Percentiles rank a stretch among this genome's conserved stretches.
Evolutionary conservation across 2,888 invertebrate species (phyloP).

Genomic region (Drosophila ustulata): DNA sequence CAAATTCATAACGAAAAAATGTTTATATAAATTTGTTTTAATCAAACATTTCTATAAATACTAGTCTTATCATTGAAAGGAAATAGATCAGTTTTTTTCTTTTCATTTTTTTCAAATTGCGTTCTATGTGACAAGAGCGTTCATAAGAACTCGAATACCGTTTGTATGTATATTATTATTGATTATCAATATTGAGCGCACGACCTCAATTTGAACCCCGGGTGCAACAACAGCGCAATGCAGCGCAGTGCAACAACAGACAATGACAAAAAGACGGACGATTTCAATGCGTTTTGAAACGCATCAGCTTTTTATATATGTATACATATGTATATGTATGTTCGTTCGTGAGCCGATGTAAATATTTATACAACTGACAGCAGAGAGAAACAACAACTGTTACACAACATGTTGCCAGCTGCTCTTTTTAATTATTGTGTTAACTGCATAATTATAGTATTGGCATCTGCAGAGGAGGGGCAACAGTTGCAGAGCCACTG

Average conservation of each 20-base stretch:
- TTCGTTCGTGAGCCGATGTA: not conserved
- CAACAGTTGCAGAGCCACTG: not conserved
- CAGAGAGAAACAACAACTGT: not conserved
- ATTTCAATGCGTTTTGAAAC: slow-evolving; percentile 19
- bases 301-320: not conserved
- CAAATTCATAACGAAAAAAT: too few relatives aligned
- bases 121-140: not conserved
- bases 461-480: not conserved
- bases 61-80: slow-evolving; percentile 40
- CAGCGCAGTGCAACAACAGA: slow-evolving; percentile 10
- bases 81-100: slow-evolving; percentile 32
- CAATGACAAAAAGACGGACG: slow-evolving; percentile 29
- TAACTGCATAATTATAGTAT: slow-evolving; percentile 36
- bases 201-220: slow-evolving; percentile 64
- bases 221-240: slow-evolving; percentile 15
- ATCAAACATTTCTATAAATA: slow-evolving; percentile 14
- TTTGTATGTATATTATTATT: slow-evolving; percentile 24
- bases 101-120: slow-evolving; percentile 20
- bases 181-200: slow-evolving; percentile 59
- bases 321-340: not conserved
- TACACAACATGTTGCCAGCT: slow-evolving; percentile 27
- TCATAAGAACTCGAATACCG: not conserved
- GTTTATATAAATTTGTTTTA: not conserved
- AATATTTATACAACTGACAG: not conserved
- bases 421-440: slow-evolving; percentile 20